Conservation (phyloP, 2,113 vertebrate species). For the Colaptes auratus region DNA sequence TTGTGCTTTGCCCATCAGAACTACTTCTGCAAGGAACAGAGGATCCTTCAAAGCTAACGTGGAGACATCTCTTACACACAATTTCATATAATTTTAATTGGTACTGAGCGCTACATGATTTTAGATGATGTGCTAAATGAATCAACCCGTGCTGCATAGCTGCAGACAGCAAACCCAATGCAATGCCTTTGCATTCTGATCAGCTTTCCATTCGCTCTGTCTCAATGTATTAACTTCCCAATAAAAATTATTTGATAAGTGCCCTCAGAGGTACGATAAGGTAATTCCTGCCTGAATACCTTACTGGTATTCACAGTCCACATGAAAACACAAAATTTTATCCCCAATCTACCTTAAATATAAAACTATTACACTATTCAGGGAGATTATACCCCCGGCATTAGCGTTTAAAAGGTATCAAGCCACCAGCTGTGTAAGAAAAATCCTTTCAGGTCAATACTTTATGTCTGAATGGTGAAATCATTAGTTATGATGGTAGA, state of each 20-base stretch:
- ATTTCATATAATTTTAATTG: constrained; percentile 68
- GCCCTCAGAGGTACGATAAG: constrained; percentile 65
- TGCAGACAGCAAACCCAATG: constrained; percentile 44
- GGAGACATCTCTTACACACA: constrained; percentile 32
- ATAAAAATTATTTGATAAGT: constrained; percentile 71
- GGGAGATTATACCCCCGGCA: constrained; percentile 41
- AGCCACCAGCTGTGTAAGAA: constrained; percentile 30
- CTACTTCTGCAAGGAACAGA: constrained; percentile 28
- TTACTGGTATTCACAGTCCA: constrained; percentile 38
- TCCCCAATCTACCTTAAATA: constrained; percentile 59
- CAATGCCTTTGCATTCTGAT: constrained; percentile 70
- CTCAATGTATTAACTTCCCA: constrained; percentile 67
- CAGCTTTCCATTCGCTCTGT: constrained; percentile 63
- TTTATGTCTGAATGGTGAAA: constrained; percentile 31
- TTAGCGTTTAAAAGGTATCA: constrained; percentile 47
- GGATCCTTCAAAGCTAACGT: constrained; percentile 29
- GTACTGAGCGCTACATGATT: constrained; percentile 66
- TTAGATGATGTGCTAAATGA: constrained; percentile 74
- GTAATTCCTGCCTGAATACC: constrained; percentile 62
- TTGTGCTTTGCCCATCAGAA: background rate
- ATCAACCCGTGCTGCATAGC: constrained; percentile 60
- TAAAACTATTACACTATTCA: constrained; percentile 47
- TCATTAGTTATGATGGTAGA: constrained; percentile 38
- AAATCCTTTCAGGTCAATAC: constrained; percentile 43
- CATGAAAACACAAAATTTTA: constrained; percentile 58